Evolutionary conservation across 2,888 invertebrate genomes (phyloP), one percentile per base, ranked within the genome.

Genomic region (Ornithoptera alexandrae): DNA sequence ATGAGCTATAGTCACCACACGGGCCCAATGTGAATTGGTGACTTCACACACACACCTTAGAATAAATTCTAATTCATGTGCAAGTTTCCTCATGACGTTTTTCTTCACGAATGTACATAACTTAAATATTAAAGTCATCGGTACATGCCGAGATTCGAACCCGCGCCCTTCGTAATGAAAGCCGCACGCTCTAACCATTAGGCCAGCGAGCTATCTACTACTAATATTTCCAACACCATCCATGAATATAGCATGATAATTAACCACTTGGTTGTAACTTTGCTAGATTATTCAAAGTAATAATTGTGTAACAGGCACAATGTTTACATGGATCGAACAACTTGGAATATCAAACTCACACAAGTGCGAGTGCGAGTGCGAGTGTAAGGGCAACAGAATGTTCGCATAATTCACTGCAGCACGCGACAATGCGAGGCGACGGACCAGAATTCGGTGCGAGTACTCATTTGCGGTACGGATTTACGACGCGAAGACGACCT

Each of bases 361-460:
- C 57, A 61, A 61, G 66, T 22, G 22, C 22, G 22, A 61, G 66
- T 22, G 22, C 22, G 22, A 61, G 66, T 67, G 60, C 68, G 62
- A 67, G 69, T 67, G 71, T 62, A 69, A 18, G 46, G 67, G 68
- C 66, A 71, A 65, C 46, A 63, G 61, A 62, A 70, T 71, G 72
- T 53, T 60, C 68, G 53, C 68, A 71, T 72, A 74, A 71, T 64
- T 75, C 76, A 75, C 73, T 72, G 73, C 72, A 73, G 77, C 73
- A 67, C 75, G 74, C 76, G 66, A 67, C 70, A 66, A 79, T 79
- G 81, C 82, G 78, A 78, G 78, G 71, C 71, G 71, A 71, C 70
- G 71, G 59, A 68, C 65, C 65, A 68, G 74, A 73, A 71, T 75
- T 74, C 72, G 73, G 70, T 70, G 67, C 68, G 74, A 57, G 66